A percentile compares a stretch with the other conserved stretches of the same genome.
These are phyloP conservation scores for Lycodopsis pacificus DNA, from an alignment of 2,797 vertebrate species.

Conservation along the genomic window DNA sequence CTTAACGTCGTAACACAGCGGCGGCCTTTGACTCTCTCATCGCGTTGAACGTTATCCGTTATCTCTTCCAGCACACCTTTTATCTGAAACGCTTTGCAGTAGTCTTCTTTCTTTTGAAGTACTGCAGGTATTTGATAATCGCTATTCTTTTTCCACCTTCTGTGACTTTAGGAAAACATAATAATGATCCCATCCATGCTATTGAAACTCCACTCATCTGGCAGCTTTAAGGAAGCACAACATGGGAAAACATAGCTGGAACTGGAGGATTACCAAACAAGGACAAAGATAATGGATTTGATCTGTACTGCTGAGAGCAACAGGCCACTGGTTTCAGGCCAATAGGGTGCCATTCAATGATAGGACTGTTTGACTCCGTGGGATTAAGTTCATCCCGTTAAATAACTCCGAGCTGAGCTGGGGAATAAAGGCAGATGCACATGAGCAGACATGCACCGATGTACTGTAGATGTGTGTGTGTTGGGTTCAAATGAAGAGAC, in stretches of 20 bases:
- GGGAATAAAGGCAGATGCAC: constrained; percentile 42
- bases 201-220: neutral
- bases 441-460: constrained; percentile 3
- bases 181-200: neutral
- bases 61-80: neutral
- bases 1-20: neutral
- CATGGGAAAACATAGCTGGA: neutral
- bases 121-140: neutral
- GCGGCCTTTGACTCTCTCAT: constrained; percentile 50
- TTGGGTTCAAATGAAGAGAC: neutral
- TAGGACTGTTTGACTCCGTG: constrained; percentile 43
- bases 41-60: constrained; percentile 5
- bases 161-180: neutral
- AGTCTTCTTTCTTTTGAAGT: neutral
- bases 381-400: constrained; percentile 65
- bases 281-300: constrained; percentile 46
- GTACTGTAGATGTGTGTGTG: neutral
- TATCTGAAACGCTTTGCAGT: neutral
- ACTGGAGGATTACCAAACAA: constrained; percentile 3
- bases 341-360: constrained; percentile 66
- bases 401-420: constrained; percentile 48
- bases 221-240: neutral
- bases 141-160: neutral
- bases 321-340: constrained; percentile 67
- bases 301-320: constrained; percentile 42